These are phyloP conservation scores for Tautogolabrus adspersus DNA, from an alignment of 2,113 vertebrate species.

Conservation along the genomic window DNA sequence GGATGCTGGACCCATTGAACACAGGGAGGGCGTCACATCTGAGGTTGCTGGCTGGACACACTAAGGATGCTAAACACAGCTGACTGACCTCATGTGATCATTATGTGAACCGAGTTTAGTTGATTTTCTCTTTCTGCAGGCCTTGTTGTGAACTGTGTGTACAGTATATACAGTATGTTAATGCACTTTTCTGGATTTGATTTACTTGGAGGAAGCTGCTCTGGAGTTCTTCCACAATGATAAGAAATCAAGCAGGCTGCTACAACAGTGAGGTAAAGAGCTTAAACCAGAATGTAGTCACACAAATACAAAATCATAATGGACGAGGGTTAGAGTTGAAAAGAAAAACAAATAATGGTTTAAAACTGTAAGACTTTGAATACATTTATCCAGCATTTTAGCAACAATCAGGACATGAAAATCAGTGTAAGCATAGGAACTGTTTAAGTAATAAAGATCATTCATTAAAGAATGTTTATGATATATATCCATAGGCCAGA, in stretches of 20 bases:
- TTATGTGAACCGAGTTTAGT: constrained; percentile 14
- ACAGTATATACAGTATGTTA: background rate
- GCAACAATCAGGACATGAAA: too few species aligned
- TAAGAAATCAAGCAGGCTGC: background rate
- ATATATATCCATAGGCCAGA: too few species aligned
- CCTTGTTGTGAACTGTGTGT: background rate
- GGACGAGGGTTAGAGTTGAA: background rate
- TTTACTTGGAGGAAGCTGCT: background rate
- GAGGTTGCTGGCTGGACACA: constrained; percentile 50
- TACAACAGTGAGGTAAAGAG: background rate
- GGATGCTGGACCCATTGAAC: constrained; percentile 32
- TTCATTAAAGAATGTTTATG: too few species aligned
- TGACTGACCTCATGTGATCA: constrained; percentile 66
- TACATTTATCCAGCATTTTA: too few species aligned
- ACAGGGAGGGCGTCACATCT: constrained; percentile 47
- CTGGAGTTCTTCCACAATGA: background rate
- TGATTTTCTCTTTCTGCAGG: constrained; percentile 16
- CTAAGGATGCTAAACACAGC: constrained; percentile 47
- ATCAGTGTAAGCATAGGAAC: too few species aligned
- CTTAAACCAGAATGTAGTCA: background rate
- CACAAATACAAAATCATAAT: background rate
- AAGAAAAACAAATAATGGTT: background rate
- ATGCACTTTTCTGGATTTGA: constrained; percentile 8
- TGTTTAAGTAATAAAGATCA: too few species aligned
- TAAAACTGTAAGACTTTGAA: background rate